Conservation (phyloP, 2,113 vertebrate genomes). For the Anseranas semipalmata region DNA sequence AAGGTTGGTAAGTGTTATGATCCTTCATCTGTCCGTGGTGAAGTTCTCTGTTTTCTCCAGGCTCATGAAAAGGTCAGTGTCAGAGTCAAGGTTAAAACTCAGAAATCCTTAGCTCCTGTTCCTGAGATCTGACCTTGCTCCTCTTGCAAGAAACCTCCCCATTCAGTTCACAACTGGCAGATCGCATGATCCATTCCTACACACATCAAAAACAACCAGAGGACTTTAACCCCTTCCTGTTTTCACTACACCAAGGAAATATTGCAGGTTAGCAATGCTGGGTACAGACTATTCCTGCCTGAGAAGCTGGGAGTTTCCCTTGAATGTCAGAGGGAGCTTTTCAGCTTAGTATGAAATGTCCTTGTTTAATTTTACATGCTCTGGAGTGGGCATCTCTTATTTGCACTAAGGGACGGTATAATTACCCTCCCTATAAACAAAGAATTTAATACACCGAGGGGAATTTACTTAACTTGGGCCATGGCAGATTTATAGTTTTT, state of each 20-base stretch:
- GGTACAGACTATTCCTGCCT: background rate
- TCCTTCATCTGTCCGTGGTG: background rate
- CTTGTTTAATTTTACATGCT: background rate
- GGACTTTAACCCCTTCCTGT: background rate
- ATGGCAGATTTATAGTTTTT: slow-evolving; percentile 62
- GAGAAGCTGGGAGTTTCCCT: background rate
- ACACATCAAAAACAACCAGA: background rate
- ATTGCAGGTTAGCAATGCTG: background rate
- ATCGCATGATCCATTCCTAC: background rate
- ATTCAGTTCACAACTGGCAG: background rate
- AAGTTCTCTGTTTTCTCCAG: background rate
- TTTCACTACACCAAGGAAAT: fast-evolving
- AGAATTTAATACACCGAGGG: slow-evolving; percentile 11
- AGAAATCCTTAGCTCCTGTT: background rate
- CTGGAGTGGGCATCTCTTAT: background rate
- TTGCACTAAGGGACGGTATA: background rate
- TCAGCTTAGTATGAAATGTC: background rate
- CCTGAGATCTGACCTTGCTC: background rate
- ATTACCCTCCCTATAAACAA: slow-evolving; percentile 45
- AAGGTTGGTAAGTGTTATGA: background rate
- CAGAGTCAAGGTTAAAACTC: background rate
- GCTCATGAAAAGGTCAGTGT: background rate
- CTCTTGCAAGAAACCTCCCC: background rate
- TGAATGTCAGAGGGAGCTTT: background rate
- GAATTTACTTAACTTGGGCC: slow-evolving; percentile 48